Evolutionary conservation across 2,888 invertebrate species (phyloP).

Genomic region (Linnaemya tessellans): DNA sequence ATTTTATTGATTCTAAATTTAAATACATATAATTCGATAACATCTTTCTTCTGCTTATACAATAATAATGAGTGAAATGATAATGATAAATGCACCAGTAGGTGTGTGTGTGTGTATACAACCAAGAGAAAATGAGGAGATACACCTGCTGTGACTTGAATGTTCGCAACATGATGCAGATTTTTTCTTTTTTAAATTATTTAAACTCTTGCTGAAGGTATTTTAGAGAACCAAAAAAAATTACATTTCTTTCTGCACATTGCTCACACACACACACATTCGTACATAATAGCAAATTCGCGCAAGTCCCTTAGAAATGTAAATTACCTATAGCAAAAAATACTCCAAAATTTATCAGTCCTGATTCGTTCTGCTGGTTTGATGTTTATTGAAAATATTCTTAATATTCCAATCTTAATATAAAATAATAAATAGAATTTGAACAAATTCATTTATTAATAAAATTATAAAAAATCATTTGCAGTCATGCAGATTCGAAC

Average conservation of each 20-base stretch:
- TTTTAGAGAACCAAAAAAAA: not conserved
- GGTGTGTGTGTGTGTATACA: not conserved
- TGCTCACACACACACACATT: too few species aligned
- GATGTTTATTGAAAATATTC: too few species aligned
- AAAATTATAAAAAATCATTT: too few species aligned
- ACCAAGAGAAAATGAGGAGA: constrained; percentile 34
- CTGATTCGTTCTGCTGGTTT: too few species aligned
- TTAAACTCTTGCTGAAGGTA: not conserved
- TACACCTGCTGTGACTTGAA: constrained; percentile 65
- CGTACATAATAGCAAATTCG: too few species aligned
- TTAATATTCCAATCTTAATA: too few species aligned
- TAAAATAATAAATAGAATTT: too few species aligned
- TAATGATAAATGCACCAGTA: not conserved
- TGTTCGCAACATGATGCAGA: constrained; percentile 37
- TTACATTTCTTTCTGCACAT: not conserved
- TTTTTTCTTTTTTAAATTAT: not conserved
- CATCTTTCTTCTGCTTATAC: constrained; percentile 13
- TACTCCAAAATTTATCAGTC: too few species aligned
- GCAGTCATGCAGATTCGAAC: too few species aligned
- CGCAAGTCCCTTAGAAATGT: not conserved
- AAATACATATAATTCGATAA: constrained; percentile 38
- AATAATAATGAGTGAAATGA: not conserved
- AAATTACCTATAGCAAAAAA: too few species aligned
- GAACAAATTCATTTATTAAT: too few species aligned
- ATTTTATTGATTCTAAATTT: constrained; percentile 34